Percentiles rank a stretch among this genome's conserved stretches.
phyloP scores from a whole-genome alignment of 2,888 invertebrate species.

The Nymphalis urticae region DNA sequence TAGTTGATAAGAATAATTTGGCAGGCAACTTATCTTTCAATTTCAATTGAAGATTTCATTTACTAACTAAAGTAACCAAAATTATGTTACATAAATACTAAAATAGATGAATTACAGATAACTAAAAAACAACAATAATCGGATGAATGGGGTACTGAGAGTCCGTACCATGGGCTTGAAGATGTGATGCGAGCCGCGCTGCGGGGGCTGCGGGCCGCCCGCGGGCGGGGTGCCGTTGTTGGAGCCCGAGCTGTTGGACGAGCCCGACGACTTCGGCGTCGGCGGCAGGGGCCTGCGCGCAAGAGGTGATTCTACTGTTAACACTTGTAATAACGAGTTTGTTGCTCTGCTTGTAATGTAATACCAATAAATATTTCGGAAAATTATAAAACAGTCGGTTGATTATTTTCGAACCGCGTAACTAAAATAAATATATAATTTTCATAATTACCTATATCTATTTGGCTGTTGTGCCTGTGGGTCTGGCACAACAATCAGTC shows the following conservation, averaged over 20 bases:
- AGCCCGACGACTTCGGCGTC: constrained; percentile 87
- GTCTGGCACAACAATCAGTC: constrained; percentile 95
- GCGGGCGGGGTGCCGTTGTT: constrained; percentile 80
- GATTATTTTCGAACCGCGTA: no score
- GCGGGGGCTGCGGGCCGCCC: constrained; percentile 83
- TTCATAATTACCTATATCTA: constrained; percentile 76
- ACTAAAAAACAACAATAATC: neutral
- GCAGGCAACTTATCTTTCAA: no score
- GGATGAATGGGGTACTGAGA: neutral
- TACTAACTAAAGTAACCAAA: no score
- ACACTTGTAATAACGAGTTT: neutral
- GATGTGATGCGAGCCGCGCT: constrained; percentile 91
- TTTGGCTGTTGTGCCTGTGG: constrained; percentile 88
- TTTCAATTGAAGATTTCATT: no score
- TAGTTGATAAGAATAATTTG: no score
- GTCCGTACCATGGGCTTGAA: constrained; percentile 91
- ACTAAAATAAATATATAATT: neutral
- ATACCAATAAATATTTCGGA: no score
- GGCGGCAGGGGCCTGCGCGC: constrained; percentile 88
- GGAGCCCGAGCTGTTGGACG: constrained; percentile 81
- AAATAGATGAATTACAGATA: no score
- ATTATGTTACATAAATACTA: no score
- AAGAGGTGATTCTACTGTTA: neutral
- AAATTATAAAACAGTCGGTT: no score
- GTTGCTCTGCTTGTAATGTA: no score